Evolutionary conservation across 92 coral and sea anemone species (phyloP).

Genomic region (Pocillopora grandis): DNA sequence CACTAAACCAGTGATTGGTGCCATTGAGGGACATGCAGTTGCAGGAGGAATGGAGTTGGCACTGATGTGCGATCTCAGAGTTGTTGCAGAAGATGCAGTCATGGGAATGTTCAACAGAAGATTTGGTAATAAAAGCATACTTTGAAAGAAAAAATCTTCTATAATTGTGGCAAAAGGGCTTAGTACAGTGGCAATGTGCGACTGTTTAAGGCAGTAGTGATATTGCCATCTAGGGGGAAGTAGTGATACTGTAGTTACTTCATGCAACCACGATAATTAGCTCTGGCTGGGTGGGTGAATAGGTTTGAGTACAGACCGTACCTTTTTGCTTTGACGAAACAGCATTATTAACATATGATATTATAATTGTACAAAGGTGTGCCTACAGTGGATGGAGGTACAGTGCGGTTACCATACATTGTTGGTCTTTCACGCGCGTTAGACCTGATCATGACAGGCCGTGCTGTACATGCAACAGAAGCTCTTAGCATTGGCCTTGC

Average conservation of each 20-base stretch:
- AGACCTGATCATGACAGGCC: conserved; percentile 89
- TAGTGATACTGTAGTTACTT: too few species aligned
- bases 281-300: not conserved
- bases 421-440: conserved; percentile 91
- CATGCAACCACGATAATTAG: too few species aligned
- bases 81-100: conserved; percentile 75
- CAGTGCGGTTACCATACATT: conserved; percentile 76
- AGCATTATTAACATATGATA: not conserved
- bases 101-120: conserved; percentile 93
- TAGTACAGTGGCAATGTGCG: too few species aligned
- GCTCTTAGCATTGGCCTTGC: conserved; percentile 81
- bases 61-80: conserved; percentile 83
- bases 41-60: conserved; percentile 95
- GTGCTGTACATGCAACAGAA: conserved; percentile 81
- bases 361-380: conserved; percentile 52
- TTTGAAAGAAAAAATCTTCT: too few species aligned
- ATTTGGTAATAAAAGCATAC: conserved; percentile 63
- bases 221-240: too few species aligned
- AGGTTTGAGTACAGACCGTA: not conserved
- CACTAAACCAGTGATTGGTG: conserved; percentile 88
- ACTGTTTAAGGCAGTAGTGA: too few species aligned
- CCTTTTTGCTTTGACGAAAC: not conserved
- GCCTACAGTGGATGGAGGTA: conserved; percentile 93
- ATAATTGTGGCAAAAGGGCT: too few species aligned
- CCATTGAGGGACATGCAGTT: conserved; percentile 85